These are phyloP conservation scores for Ctenodactylus gundi DNA, from an alignment of 2,113 vertebrate genomes.

Conservation along the genomic window DNA sequence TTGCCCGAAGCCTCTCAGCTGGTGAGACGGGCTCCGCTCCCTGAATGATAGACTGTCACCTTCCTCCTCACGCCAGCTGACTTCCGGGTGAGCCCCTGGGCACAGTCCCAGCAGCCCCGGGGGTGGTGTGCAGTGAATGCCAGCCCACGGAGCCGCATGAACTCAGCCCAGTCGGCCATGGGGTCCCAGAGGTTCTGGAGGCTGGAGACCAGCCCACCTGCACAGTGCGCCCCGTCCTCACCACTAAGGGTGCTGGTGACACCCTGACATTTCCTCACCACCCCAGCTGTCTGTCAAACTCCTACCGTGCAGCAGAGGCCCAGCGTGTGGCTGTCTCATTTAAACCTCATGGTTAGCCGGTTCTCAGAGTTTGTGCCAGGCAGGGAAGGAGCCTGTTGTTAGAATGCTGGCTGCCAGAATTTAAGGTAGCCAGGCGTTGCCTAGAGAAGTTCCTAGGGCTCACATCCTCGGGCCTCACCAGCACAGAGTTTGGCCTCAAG, in stretches of 20 bases:
- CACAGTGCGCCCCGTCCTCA: not conserved
- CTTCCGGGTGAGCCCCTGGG: too few species aligned
- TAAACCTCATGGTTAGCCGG: not conserved
- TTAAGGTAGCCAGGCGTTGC: not conserved
- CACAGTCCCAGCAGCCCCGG: too few species aligned
- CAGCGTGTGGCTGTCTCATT: not conserved
- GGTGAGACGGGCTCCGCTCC: not conserved
- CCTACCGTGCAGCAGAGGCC: not conserved
- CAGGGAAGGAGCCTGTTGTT: not conserved
- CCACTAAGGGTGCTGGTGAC: not conserved
- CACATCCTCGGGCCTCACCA: not conserved
- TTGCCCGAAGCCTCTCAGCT: not conserved
- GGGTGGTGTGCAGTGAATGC: too few species aligned
- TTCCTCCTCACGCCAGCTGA: too few species aligned
- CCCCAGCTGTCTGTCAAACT: too few species aligned
- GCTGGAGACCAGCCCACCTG: too few species aligned
- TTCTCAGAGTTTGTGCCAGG: not conserved
- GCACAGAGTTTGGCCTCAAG: not conserved
- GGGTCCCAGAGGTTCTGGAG: too few species aligned
- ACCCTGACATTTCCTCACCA: accelerated
- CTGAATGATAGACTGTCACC: too few species aligned
- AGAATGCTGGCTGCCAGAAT: not conserved
- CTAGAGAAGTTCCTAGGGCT: not conserved
- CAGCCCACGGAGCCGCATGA: too few species aligned
- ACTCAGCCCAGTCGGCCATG: too few species aligned